Conservation (phyloP, 2,113 vertebrate species). For the Alexandromys fortis region DNA sequence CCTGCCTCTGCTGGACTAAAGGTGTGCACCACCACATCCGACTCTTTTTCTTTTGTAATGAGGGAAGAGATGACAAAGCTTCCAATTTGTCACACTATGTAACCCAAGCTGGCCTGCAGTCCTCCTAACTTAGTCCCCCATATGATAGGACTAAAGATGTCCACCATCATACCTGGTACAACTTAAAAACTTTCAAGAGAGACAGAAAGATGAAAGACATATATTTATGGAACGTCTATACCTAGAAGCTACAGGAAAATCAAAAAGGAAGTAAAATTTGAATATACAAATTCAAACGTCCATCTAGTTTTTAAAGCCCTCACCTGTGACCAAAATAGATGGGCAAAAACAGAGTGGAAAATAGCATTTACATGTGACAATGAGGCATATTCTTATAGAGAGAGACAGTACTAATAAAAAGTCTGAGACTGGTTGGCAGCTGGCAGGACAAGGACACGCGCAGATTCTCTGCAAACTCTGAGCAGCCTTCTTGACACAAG, state of each 20-base stretch:
- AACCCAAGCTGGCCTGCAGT: neutral
- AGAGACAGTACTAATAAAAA: constrained; percentile 36
- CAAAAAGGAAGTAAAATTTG: constrained; percentile 53
- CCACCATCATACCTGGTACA: neutral
- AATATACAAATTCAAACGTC: constrained; percentile 46
- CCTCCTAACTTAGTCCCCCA: neutral
- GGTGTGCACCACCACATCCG: neutral
- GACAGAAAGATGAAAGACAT: constrained; percentile 38
- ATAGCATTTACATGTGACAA: constrained; percentile 29
- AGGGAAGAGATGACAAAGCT: neutral
- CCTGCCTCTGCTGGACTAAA: neutral
- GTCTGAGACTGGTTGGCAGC: neutral
- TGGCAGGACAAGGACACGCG: neutral
- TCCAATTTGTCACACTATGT: neutral
- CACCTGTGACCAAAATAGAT: constrained; percentile 45
- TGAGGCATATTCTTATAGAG: constrained; percentile 28
- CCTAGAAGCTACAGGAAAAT: constrained; percentile 31
- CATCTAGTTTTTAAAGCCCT: constrained; percentile 49
- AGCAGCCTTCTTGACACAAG: constrained; percentile 33
- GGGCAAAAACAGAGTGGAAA: constrained; percentile 31
- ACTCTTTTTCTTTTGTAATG: neutral
- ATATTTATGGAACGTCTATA: constrained; percentile 53
- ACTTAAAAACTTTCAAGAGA: constrained; percentile 27
- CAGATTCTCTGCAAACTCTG: neutral
- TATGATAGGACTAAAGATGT: too few species aligned